Conservation (phyloP, 2,113 vertebrate genomes). For the Hydrolagus affinis region DNA sequence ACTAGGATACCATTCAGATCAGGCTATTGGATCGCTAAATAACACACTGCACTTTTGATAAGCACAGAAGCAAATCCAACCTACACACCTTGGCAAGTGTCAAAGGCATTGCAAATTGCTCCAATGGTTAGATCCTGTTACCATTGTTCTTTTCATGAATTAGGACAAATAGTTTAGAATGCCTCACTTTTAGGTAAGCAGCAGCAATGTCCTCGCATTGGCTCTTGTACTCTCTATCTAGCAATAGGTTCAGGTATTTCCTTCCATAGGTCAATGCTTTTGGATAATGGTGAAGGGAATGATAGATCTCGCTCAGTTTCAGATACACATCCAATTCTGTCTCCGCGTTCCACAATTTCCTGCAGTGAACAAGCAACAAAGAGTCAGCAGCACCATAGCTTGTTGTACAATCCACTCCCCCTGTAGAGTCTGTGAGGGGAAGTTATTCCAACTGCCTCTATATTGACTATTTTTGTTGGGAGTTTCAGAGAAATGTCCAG, state of each 20-base stretch:
- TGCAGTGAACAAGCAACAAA: background rate
- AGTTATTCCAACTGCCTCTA: too few relatives aligned
- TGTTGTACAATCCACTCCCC: background rate
- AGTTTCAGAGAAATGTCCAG: too few relatives aligned
- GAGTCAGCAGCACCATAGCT: background rate
- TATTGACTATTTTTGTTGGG: too few relatives aligned
- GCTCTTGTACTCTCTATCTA: background rate
- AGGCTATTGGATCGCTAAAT: too few relatives aligned
- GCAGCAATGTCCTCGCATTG: background rate
- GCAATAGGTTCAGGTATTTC: background rate
- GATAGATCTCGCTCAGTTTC: slow-evolving; percentile 9
- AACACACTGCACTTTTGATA: too few relatives aligned
- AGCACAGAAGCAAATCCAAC: background rate
- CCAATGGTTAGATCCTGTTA: background rate
- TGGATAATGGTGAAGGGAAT: background rate
- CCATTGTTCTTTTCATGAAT: background rate
- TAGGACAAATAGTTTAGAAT: background rate
- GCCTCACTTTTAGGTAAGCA: slow-evolving; percentile 17
- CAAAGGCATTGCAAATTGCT: background rate
- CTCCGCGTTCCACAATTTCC: slow-evolving; percentile 1
- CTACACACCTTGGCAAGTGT: background rate
- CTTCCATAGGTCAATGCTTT: slow-evolving; percentile 12
- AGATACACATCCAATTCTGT: background rate
- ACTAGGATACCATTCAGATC: too few relatives aligned
- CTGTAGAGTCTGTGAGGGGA: too few relatives aligned